These are phyloP conservation scores for Columbina picui DNA, from an alignment of 2,113 vertebrate species.

Conservation along the genomic window DNA sequence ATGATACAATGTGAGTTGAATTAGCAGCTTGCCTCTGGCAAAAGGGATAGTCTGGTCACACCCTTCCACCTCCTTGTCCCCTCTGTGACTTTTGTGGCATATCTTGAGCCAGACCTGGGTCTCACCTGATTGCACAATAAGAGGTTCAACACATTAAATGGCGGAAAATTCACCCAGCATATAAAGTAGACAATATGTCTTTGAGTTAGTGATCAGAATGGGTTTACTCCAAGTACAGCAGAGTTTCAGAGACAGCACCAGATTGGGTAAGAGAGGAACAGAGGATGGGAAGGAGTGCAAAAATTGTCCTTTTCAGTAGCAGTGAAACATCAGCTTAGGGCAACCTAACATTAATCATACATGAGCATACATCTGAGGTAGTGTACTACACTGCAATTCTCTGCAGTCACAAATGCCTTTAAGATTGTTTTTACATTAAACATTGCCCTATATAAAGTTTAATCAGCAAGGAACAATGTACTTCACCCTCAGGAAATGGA, in stretches of 20 bases:
- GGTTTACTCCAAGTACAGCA: neutral
- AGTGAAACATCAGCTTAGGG: neutral
- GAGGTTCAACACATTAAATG: neutral
- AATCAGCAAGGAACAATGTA: neutral
- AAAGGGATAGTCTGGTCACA: neutral
- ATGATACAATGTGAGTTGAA: neutral
- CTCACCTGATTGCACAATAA: neutral
- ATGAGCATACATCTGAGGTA: neutral
- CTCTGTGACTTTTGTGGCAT: neutral
- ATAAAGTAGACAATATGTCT: neutral
- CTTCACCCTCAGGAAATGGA: neutral
- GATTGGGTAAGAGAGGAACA: neutral
- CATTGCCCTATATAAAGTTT: neutral
- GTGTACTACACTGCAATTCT: neutral
- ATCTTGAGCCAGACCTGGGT: neutral
- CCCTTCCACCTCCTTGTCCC: neutral
- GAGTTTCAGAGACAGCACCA: neutral
- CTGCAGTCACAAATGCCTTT: neutral
- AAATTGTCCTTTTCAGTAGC: neutral
- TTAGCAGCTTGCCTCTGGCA: neutral
- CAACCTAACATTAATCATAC: neutral
- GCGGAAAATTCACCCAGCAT: neutral
- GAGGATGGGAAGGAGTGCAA: fast-evolving
- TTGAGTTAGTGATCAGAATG: neutral
- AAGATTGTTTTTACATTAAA: neutral